A percentile compares a stretch with the other conserved stretches of the same genome.
Evolutionary conservation across 2,888 invertebrate genomes (phyloP).

Genomic region (Notocelia uddmanniana): DNA sequence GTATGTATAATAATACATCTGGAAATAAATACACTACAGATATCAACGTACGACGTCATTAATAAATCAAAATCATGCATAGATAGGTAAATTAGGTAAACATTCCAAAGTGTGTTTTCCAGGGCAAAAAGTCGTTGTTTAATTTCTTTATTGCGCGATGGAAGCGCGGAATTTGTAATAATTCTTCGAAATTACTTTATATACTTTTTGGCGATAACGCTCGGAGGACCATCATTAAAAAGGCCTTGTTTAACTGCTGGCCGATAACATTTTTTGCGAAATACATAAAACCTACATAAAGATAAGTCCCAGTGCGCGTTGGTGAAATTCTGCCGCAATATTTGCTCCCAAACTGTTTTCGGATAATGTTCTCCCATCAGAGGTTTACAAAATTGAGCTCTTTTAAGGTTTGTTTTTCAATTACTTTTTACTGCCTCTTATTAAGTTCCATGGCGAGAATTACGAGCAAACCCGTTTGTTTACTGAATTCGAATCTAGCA

Average conservation of each 20-base stretch:
- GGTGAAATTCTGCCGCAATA: constrained; percentile 73
- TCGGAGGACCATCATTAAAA: constrained; percentile 66
- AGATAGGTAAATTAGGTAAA: too few species aligned
- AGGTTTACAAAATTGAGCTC: constrained; percentile 70
- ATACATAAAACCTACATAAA: constrained; percentile 79
- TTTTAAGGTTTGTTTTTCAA: constrained; percentile 57
- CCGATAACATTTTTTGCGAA: constrained; percentile 74
- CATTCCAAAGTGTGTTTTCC: constrained; percentile 8
- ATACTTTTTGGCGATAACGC: constrained; percentile 66
- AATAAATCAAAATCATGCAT: background rate
- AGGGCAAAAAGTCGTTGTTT: constrained; percentile 61
- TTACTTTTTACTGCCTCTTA: constrained; percentile 54
- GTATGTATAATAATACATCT: too few species aligned
- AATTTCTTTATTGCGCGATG: constrained; percentile 61
- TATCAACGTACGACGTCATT: too few species aligned
- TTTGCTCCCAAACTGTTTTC: constrained; percentile 75
- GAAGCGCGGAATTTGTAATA: constrained; percentile 61
- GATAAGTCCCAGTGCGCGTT: constrained; percentile 70
- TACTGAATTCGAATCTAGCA: background rate
- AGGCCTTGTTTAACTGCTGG: constrained; percentile 66
- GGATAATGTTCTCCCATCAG: constrained; percentile 77
- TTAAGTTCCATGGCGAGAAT: background rate
- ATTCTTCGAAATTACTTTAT: constrained; percentile 72
- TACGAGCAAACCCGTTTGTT: background rate
- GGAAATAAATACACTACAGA: too few species aligned